Conservation (phyloP, 2,797 vertebrate genomes). For the Rhynchonycteris naso region DNA sequence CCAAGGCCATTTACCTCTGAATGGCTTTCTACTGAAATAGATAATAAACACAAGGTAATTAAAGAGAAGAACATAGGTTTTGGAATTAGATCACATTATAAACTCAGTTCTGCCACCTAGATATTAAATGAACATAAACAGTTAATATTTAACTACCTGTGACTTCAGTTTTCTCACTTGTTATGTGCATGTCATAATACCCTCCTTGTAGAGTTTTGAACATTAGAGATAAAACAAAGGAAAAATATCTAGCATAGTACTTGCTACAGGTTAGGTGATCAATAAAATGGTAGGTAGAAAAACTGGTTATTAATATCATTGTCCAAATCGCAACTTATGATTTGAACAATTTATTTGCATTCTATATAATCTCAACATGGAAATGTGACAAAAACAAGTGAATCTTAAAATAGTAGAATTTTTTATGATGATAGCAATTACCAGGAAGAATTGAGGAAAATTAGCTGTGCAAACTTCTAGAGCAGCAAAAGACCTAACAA, state of each 20-base stretch:
- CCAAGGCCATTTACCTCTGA: background rate
- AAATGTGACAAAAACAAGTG: background rate
- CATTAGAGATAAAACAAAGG: background rate
- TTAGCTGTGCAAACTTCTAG: background rate
- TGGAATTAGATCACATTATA: background rate
- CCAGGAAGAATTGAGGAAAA: slow-evolving; percentile 16
- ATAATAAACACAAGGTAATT: background rate
- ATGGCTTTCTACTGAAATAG: background rate
- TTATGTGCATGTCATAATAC: background rate
- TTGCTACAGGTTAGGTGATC: background rate
- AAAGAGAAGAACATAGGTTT: background rate
- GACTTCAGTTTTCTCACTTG: slow-evolving; percentile 24
- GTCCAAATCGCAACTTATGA: background rate
- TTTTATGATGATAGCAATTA: slow-evolving; percentile 43
- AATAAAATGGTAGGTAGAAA: background rate
- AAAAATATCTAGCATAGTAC: background rate
- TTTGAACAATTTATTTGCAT: background rate
- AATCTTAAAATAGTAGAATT: background rate
- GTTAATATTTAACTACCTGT: background rate
- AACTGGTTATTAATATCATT: background rate
- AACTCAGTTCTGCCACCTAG: background rate
- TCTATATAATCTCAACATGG: background rate
- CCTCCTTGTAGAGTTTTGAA: background rate
- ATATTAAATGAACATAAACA: background rate
- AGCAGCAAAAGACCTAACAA: background rate